Conservation (phyloP, 2,113 vertebrate species). For the Rhynchopsitta pachyrhyncha region DNA sequence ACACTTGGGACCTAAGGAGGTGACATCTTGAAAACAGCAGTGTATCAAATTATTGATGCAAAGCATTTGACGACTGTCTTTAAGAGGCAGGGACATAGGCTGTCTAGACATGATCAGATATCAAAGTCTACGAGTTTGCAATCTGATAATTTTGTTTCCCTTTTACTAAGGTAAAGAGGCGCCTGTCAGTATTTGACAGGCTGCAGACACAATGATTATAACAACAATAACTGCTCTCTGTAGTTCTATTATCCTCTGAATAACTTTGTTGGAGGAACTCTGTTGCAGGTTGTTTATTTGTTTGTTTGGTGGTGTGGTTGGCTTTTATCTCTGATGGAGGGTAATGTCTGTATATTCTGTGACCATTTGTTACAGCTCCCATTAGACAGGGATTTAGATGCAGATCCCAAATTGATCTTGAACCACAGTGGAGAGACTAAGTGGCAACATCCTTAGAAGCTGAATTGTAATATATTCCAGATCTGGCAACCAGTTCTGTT, state of each 20-base stretch:
- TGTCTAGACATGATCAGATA: slow-evolving; percentile 78
- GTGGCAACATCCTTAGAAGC: not conserved
- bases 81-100: slow-evolving; percentile 68
- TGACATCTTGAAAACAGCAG: slow-evolving; percentile 71
- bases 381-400: not conserved
- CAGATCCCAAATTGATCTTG: not conserved
- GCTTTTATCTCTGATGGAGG: not conserved
- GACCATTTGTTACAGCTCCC: not conserved
- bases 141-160: slow-evolving; percentile 74
- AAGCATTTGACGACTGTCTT: slow-evolving; percentile 68
- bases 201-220: slow-evolving; percentile 50
- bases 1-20: slow-evolving; percentile 56
- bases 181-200: slow-evolving; percentile 63
- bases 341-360: not conserved
- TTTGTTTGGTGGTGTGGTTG: not conserved
- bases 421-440: not conserved
- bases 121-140: slow-evolving; percentile 66
- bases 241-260: not conserved
- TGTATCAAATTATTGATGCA: slow-evolving; percentile 74
- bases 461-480: not conserved
- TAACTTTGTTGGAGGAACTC: slow-evolving; percentile 36
- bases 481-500: not conserved
- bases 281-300: slow-evolving; percentile 5
- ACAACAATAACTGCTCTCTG: slow-evolving; percentile 16
- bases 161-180: slow-evolving; percentile 61